These are phyloP conservation scores for Pocillopora meandrina DNA, from an alignment of 92 coral and sea anemone genomes.

Conservation along the genomic window DNA sequence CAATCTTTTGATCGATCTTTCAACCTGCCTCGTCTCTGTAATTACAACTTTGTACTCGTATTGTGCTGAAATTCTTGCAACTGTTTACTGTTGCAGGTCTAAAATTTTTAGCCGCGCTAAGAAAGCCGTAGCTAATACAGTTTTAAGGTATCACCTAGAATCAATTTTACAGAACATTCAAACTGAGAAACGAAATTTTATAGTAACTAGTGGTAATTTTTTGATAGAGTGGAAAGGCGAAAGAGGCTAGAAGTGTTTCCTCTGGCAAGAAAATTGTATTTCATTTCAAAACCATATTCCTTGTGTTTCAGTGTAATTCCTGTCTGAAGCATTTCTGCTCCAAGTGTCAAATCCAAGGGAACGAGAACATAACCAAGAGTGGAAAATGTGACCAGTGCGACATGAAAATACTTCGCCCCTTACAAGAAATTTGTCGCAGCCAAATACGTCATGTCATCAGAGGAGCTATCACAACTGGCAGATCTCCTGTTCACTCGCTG, in stretches of 20 bases:
- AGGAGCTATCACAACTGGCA: constrained; percentile 37
- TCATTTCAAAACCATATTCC: neutral
- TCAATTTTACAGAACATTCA: too few species aligned
- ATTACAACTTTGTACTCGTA: too few species aligned
- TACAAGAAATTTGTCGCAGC: constrained; percentile 78
- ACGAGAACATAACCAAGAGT: constrained; percentile 39
- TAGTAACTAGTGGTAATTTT: too few species aligned
- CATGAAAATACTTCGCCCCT: constrained; percentile 58
- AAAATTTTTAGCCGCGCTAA: too few species aligned
- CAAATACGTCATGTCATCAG: constrained; percentile 63
- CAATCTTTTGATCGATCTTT: too few species aligned
- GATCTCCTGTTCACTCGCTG: constrained; percentile 33
- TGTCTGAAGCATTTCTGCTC: constrained; percentile 69
- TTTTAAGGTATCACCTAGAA: too few species aligned
- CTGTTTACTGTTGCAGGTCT: too few species aligned
- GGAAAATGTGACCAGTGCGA: constrained; percentile 74
- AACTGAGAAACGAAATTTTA: too few species aligned
- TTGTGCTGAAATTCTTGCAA: too few species aligned
- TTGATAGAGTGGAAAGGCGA: too few species aligned
- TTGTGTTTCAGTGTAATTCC: constrained; percentile 61
- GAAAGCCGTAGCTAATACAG: too few species aligned
- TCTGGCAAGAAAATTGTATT: neutral
- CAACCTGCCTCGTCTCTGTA: too few species aligned
- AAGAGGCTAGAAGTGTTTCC: neutral
- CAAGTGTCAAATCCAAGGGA: constrained; percentile 64